Evolutionary conservation across 2,113 vertebrate genomes (phyloP).

Genomic region (Cebus imitator): DNA sequence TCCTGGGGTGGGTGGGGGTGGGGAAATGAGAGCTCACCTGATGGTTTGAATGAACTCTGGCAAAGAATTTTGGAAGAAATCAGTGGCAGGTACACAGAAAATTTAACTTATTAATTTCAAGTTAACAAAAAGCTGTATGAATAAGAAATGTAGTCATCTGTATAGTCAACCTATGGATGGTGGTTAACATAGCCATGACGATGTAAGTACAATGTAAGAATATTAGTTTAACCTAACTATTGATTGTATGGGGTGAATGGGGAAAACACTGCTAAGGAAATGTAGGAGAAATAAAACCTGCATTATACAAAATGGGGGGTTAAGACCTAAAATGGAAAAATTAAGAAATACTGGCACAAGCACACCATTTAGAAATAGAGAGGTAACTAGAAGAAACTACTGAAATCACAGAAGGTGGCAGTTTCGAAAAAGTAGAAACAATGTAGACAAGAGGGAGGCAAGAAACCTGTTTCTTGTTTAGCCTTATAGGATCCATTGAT

Average conservation of each 20-base stretch:
- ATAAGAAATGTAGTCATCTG: neutral
- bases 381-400: neutral
- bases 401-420: neutral
- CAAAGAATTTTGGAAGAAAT: neutral
- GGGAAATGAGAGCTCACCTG: neutral
- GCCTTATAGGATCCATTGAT: neutral
- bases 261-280: neutral
- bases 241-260: neutral
- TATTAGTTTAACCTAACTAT: neutral
- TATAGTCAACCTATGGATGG: neutral
- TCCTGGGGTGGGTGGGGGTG: neutral
- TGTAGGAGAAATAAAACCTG: neutral
- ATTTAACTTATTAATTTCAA: neutral
- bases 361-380: neutral
- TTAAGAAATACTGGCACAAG: neutral
- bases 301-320: neutral
- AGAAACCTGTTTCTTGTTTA: neutral
- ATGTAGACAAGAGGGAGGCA: neutral
- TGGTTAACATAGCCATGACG: neutral
- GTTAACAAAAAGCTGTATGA: neutral
- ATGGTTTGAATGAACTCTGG: neutral
- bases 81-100: neutral
- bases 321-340: neutral
- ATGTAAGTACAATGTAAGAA: neutral
- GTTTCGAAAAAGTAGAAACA: neutral